A percentile compares a stretch with the other conserved stretches of the same genome.
phyloP scores from a whole-genome alignment of 1,140 invertebrate species.

The Penaeus chinensis region DNA sequence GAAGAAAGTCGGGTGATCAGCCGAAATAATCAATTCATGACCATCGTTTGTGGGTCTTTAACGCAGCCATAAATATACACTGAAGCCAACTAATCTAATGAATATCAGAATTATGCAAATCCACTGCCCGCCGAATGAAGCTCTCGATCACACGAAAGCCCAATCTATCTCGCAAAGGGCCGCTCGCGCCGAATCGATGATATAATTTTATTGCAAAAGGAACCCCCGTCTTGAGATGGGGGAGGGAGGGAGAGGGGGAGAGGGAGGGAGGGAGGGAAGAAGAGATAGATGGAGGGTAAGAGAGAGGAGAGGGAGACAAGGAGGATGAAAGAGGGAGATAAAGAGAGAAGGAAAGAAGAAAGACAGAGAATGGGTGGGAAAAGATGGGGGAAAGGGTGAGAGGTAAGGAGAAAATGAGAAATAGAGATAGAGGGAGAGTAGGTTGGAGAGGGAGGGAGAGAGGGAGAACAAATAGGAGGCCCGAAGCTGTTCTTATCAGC shows the following conservation, averaged over 20 bases:
- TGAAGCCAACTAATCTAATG: too few relatives aligned
- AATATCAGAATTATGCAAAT: too few relatives aligned
- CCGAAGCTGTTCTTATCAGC: too few relatives aligned
- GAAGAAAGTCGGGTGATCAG: too few relatives aligned
- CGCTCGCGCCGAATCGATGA: too few relatives aligned
- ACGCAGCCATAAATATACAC: too few relatives aligned
- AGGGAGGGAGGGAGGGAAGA: background rate
- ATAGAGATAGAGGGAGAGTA: constrained; percentile 15
- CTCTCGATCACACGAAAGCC: too few relatives aligned
- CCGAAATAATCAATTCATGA: too few relatives aligned
- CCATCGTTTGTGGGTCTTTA: too few relatives aligned
- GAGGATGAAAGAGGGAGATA: background rate
- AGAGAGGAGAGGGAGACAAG: background rate
- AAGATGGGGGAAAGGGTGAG: background rate
- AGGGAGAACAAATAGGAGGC: background rate
- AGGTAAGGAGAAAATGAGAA: background rate
- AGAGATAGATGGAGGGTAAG: background rate
- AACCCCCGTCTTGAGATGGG: background rate
- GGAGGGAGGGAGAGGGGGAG: background rate
- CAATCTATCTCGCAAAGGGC: too few relatives aligned
- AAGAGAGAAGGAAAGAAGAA: background rate
- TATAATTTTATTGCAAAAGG: background rate
- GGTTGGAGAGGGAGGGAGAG: constrained; percentile 1
- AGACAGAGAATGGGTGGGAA: constrained; percentile 17
- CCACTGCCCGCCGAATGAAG: too few relatives aligned